These are phyloP conservation scores for Chauna torquata DNA, from an alignment of 2,113 vertebrate genomes.

Conservation along the genomic window DNA sequence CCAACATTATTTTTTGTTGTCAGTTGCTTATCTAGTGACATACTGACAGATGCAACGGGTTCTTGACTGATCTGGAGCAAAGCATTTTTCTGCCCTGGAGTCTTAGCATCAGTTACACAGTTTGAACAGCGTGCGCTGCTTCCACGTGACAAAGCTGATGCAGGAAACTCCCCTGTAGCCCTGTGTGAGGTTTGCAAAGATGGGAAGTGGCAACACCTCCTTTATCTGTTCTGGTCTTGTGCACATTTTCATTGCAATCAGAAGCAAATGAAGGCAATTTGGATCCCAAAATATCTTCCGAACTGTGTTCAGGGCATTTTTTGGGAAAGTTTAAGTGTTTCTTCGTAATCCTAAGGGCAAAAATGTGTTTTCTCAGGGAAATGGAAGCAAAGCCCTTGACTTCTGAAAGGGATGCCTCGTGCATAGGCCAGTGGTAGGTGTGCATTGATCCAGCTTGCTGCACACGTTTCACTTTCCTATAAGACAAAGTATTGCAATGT, in stretches of 20 bases:
- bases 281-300: not conserved
- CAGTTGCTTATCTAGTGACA: not conserved
- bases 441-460: not conserved
- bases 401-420: not conserved
- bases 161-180: not conserved
- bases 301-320: not conserved
- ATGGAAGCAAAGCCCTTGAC: not conserved
- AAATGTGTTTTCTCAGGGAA: not conserved
- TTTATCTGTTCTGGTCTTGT: not conserved
- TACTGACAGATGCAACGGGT: not conserved
- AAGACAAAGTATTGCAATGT: fast-evolving
- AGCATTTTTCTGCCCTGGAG: not conserved
- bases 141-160: fast-evolving
- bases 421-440: fast-evolving
- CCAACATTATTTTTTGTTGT: not conserved
- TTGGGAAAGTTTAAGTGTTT: not conserved
- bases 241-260: not conserved
- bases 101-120: not conserved
- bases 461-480: not conserved
- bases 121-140: not conserved
- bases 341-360: not conserved
- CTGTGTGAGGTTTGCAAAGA: not conserved
- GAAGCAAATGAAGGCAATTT: not conserved
- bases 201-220: not conserved
- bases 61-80: not conserved